Percentiles rank a stretch among this genome's conserved stretches.
These are phyloP conservation scores for Pachymerium ferrugineum DNA, from an alignment of 2,888 invertebrate genomes.

Conservation along the genomic window DNA sequence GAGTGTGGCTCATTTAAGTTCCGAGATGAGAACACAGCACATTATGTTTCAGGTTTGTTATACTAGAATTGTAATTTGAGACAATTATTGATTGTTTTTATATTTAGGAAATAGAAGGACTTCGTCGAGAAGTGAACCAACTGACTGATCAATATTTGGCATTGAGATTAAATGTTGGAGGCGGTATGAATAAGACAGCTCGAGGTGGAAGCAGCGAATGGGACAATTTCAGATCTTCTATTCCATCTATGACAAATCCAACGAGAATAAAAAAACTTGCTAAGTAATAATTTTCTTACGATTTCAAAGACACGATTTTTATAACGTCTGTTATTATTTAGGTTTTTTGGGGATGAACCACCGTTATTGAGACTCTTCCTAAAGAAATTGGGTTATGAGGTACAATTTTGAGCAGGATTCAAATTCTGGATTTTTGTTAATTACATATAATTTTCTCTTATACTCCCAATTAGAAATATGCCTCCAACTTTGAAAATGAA, in stretches of 20 bases:
- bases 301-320: background rate
- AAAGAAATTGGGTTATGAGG: slow-evolving; percentile 87
- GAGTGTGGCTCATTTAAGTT: slow-evolving; percentile 83
- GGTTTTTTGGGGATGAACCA: slow-evolving; percentile 87
- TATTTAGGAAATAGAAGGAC: slow-evolving; percentile 72
- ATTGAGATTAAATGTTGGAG: slow-evolving; percentile 31
- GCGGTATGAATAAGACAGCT: slow-evolving; percentile 32
- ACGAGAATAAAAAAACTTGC: slow-evolving; percentile 79
- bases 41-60: slow-evolving; percentile 63
- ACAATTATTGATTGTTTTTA: background rate
- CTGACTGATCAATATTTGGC: slow-evolving; percentile 54
- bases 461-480: slow-evolving; percentile 68
- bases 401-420: slow-evolving; percentile 38
- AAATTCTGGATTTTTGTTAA: background rate
- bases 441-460: slow-evolving; percentile 4
- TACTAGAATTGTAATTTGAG: background rate
- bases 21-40: slow-evolving; percentile 85
- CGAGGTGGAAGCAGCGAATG: slow-evolving; percentile 36
- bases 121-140: slow-evolving; percentile 73
- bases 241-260: slow-evolving; percentile 67
- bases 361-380: slow-evolving; percentile 82
- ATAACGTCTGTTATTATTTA: slow-evolving; percentile 28
- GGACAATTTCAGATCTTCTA: slow-evolving; percentile 40
- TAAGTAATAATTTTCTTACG: slow-evolving; percentile 52
- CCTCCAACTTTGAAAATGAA: slow-evolving; percentile 72